A percentile compares a stretch with the other conserved stretches of the same genome.
Conservation (phyloP, 2,888 invertebrate species). For the Drosophila paranaensis region DNA sequence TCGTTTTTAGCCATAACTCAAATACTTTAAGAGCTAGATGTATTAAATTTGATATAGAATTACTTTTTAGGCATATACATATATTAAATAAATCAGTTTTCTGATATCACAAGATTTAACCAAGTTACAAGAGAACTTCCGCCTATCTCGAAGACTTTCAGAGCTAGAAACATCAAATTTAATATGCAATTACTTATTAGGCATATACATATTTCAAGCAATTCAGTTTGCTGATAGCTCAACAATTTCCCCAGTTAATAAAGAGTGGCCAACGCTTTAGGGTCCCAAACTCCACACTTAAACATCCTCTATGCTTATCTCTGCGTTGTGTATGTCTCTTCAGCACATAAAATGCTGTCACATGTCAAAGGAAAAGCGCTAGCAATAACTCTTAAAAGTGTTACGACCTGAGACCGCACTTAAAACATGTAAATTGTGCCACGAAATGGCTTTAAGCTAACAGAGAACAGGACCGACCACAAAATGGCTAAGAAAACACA, state of each 20-base stretch:
- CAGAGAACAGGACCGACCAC: slow-evolving; percentile 7
- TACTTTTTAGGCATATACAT: too few relatives aligned
- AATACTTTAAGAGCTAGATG: too few relatives aligned
- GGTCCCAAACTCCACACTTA: not conserved
- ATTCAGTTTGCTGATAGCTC: not conserved
- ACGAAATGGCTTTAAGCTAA: slow-evolving; percentile 17
- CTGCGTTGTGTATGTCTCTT: too few relatives aligned
- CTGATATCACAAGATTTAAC: too few relatives aligned
- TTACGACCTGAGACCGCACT: not conserved
- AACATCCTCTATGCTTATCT: not conserved
- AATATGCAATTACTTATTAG: not conserved
- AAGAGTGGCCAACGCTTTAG: too few relatives aligned
- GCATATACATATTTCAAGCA: not conserved
- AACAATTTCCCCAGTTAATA: not conserved
- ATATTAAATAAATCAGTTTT: too few relatives aligned
- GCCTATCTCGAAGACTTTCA: not conserved
- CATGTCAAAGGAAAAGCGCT: not conserved
- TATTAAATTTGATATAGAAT: too few relatives aligned
- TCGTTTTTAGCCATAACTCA: too few relatives aligned
- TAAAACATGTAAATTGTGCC: slow-evolving; percentile 21
- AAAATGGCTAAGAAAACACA: slow-evolving; percentile 23
- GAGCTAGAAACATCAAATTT: not conserved
- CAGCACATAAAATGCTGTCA: not conserved
- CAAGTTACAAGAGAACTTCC: too few relatives aligned
- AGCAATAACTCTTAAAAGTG: slow-evolving; percentile 6